These are phyloP conservation scores for Omphaloscelis lunosa DNA, from an alignment of 2,888 invertebrate species.

Conservation along the genomic window DNA sequence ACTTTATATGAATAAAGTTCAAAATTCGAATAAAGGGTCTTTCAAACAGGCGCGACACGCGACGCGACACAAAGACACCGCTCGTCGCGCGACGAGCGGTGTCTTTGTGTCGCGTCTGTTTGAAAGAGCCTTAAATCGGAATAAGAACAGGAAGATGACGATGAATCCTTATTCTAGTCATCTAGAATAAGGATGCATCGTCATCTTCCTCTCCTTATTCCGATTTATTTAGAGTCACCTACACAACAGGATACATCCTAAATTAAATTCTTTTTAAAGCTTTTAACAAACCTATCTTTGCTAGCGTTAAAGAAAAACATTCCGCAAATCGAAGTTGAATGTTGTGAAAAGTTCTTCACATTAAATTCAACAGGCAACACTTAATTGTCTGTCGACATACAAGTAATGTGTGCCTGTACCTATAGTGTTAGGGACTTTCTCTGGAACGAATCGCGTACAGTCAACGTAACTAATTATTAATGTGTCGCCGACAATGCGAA, in stretches of 20 bases:
- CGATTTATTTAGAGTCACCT: neutral
- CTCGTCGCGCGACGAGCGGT: too few species aligned
- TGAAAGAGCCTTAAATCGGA: too few species aligned
- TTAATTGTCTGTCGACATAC: conserved; percentile 63
- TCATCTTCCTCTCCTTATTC: too few species aligned
- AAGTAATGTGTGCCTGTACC: conserved; percentile 58
- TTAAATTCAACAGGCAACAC: conserved; percentile 61
- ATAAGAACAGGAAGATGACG: too few species aligned
- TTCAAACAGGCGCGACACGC: too few species aligned
- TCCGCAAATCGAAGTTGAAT: conserved; percentile 23
- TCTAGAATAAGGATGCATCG: conserved; percentile 3
- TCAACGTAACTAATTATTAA: conserved; percentile 83
- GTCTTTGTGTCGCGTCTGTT: too few species aligned
- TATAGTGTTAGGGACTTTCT: conserved; percentile 79
- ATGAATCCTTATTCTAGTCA: too few species aligned
- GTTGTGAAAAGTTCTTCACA: conserved; percentile 56
- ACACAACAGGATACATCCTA: neutral
- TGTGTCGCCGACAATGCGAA: conserved; percentile 75
- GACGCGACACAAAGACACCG: too few species aligned
- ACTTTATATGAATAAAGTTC: too few species aligned
- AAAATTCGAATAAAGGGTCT: too few species aligned
- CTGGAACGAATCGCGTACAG: conserved; percentile 82
- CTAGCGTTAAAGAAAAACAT: conserved; percentile 31
- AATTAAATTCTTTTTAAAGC: neutral
- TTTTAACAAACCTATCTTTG: conserved; percentile 26